These are phyloP conservation scores for Scatophagus argus DNA, from an alignment of 2,113 vertebrate genomes.

Conservation along the genomic window DNA sequence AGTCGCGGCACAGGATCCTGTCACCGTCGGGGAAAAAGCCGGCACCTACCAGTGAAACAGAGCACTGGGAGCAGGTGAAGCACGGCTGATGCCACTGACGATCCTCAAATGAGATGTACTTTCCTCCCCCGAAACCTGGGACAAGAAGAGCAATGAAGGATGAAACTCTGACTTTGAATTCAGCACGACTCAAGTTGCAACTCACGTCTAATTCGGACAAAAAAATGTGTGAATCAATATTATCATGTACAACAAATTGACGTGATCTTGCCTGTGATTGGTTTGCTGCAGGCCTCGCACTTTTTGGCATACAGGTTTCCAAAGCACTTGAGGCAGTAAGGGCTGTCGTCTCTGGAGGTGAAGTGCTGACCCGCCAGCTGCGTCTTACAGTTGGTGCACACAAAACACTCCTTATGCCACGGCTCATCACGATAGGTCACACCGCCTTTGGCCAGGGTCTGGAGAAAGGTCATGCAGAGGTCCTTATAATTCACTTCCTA, in stretches of 20 bases:
- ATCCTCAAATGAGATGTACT: conserved; percentile 98
- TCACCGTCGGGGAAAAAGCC: conserved; percentile 94
- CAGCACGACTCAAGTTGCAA: background rate
- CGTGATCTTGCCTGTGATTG: conserved; percentile 91
- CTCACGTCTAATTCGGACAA: background rate
- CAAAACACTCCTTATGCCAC: conserved; percentile 98
- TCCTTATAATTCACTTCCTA: background rate
- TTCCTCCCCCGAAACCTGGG: conserved; percentile 94
- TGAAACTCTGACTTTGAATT: too few species aligned
- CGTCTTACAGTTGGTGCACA: conserved; percentile 93
- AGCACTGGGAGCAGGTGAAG: conserved; percentile 95
- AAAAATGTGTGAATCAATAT: background rate
- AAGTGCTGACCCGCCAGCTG: conserved; percentile 98
- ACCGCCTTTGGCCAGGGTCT: conserved; percentile 97
- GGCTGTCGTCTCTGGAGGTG: conserved; percentile 96
- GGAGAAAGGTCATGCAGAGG: conserved; percentile 31
- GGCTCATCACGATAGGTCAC: conserved; percentile 98
- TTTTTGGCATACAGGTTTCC: conserved; percentile 97
- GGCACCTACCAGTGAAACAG: conserved; percentile 92
- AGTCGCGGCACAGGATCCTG: conserved; percentile 93
- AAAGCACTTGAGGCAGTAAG: conserved; percentile 96
- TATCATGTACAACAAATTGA: background rate
- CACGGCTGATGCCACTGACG: conserved; percentile 98
- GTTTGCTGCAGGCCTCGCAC: conserved; percentile 94
- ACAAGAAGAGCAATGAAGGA: background rate